phyloP scores from a whole-genome alignment of 2,888 invertebrate genomes.

The Eristalinus sepulchralis region DNA sequence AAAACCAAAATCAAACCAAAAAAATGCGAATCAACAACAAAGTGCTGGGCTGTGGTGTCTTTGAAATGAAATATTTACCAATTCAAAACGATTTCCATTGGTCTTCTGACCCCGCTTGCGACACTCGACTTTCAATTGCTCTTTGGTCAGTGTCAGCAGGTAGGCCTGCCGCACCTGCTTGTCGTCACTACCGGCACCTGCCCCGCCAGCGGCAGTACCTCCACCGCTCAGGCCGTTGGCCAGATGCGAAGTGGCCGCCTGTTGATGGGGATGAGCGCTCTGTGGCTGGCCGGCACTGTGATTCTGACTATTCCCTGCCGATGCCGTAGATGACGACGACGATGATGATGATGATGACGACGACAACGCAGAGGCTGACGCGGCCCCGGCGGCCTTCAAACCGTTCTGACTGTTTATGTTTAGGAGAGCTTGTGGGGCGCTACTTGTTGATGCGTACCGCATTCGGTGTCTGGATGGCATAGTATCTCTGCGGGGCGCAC shows the following conservation, averaged over 20 bases:
- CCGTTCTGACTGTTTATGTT: slow-evolving; percentile 70
- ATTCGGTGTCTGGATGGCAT: slow-evolving; percentile 74
- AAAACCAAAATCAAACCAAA: not conserved
- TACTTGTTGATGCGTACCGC: slow-evolving; percentile 73
- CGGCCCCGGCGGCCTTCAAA: slow-evolving; percentile 39
- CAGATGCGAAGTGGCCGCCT: slow-evolving; percentile 35
- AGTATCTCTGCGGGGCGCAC: slow-evolving; percentile 47
- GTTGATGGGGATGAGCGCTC: slow-evolving; percentile 22
- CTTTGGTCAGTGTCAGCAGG: slow-evolving; percentile 85
- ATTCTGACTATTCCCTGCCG: slow-evolving; percentile 42
- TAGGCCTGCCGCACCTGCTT: slow-evolving; percentile 76
- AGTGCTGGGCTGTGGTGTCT: slow-evolving; percentile 14
- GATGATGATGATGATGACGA: not conserved
- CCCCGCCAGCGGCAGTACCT: not conserved
- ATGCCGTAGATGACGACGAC: slow-evolving; percentile 27
- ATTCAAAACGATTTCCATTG: slow-evolving; percentile 86
- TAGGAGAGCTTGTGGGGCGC: slow-evolving; percentile 72
- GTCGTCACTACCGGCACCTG: slow-evolving; percentile 55
- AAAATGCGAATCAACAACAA: slow-evolving; percentile 23
- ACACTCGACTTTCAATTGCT: slow-evolving; percentile 86
- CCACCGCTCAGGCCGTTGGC: slow-evolving; percentile 25
- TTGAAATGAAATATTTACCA: slow-evolving; percentile 82
- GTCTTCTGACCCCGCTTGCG: slow-evolving; percentile 86
- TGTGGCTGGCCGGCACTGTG: slow-evolving; percentile 36
- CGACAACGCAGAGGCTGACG: slow-evolving; percentile 25